phyloP scores from a whole-genome alignment of 2,797 vertebrate genomes.

The Gallirallus australis region DNA sequence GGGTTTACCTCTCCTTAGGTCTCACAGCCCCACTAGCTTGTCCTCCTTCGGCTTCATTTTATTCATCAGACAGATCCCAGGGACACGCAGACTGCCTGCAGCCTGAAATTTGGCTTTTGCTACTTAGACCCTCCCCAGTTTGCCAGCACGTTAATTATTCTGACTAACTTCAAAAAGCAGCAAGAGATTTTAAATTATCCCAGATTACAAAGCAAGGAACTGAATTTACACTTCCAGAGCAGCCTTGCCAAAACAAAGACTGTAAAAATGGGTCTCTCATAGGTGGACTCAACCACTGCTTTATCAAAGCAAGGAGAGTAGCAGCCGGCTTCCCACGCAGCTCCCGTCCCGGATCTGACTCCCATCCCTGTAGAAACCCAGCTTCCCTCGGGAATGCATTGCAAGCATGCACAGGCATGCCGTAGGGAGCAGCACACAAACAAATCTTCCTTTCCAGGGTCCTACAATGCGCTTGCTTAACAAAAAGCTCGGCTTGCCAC shows the following conservation, averaged over 20 bases:
- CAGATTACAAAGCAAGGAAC: background rate
- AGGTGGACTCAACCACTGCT: background rate
- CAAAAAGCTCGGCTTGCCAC: background rate
- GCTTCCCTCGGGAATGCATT: background rate
- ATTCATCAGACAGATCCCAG: background rate
- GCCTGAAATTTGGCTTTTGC: background rate
- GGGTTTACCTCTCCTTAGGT: background rate
- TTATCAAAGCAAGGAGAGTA: background rate
- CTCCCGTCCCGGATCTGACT: background rate
- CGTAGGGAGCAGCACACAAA: background rate
- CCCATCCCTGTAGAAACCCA: background rate
- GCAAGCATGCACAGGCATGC: background rate
- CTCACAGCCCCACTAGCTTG: background rate
- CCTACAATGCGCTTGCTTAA: background rate
- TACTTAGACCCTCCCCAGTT: background rate
- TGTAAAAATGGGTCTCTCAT: background rate
- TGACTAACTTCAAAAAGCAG: background rate
- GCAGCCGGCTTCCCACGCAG: conserved; percentile 9
- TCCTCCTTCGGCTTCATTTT: background rate
- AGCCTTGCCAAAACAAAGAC: background rate
- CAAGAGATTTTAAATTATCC: background rate
- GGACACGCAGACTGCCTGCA: background rate
- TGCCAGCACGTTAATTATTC: background rate
- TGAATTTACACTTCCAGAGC: background rate
- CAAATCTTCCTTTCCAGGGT: conserved; percentile 11